Conservation (phyloP, 2,113 vertebrate genomes). For the Heliornis fulica region DNA sequence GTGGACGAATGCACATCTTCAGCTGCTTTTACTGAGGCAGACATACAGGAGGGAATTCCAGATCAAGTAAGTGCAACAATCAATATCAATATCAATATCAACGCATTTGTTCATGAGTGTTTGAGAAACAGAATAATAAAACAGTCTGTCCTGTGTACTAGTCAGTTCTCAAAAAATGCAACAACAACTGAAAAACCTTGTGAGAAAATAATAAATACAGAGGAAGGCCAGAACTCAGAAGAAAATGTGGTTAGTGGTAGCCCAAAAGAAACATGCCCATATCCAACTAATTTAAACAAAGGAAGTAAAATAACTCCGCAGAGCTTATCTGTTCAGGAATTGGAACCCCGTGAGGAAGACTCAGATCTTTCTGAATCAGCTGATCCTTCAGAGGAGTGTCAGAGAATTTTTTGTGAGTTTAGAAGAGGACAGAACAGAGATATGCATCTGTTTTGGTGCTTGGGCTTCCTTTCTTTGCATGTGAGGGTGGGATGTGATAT, state of each 20-base stretch:
- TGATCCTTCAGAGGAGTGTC: slow-evolving; percentile 79
- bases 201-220: not conserved
- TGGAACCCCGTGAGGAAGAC: not conserved
- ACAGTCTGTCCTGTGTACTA: not conserved
- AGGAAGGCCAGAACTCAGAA: not conserved
- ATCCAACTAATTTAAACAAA: not conserved
- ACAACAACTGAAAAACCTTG: not conserved
- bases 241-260: no score
- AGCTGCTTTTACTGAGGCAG: not conserved
- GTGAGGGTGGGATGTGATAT: not conserved
- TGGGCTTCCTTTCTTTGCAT: not conserved
- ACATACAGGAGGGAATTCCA: not conserved
- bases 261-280: not conserved
- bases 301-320: not conserved
- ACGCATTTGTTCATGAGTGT: not conserved
- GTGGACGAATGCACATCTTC: not conserved
- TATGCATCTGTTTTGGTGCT: not conserved
- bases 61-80: not conserved
- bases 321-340: not conserved
- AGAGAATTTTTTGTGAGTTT: slow-evolving; percentile 73
- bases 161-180: not conserved
- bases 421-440: not conserved
- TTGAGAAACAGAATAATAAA: no score
- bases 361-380: slow-evolving; percentile 51
- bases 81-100: not conserved